These are phyloP conservation scores for Alcis repandata DNA, from an alignment of 2,888 invertebrate species.

Conservation along the genomic window DNA sequence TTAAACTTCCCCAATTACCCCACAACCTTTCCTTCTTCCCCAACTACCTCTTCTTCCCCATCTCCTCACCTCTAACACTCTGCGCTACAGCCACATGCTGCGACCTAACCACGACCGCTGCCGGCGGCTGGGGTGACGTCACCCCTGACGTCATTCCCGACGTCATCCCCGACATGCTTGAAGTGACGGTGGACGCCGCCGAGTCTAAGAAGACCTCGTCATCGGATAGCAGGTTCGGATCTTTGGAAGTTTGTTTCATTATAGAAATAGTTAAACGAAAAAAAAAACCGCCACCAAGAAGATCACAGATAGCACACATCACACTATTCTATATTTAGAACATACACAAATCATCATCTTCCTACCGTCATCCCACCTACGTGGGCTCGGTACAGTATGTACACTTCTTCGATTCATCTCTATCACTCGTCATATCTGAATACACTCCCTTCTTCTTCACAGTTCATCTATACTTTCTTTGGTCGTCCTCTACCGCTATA, in stretches of 20 bases:
- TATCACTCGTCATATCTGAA: too few species aligned
- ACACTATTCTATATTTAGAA: too few species aligned
- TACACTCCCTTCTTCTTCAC: too few species aligned
- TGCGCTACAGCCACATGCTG: slow-evolving; percentile 55
- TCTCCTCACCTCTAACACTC: slow-evolving; percentile 60
- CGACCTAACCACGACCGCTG: slow-evolving; percentile 50
- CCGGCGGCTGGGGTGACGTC: slow-evolving; percentile 38
- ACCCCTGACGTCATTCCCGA: slow-evolving; percentile 33
- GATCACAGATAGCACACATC: background rate
- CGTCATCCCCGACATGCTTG: slow-evolving; percentile 61
- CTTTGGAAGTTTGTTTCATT: slow-evolving; percentile 39
- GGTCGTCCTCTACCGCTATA: too few species aligned
- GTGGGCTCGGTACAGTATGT: too few species aligned
- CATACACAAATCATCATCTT: background rate
- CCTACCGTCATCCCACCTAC: background rate
- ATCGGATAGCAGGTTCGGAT: slow-evolving; percentile 71
- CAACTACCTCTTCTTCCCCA: background rate
- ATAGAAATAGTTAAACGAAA: background rate
- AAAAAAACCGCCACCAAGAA: slow-evolving; percentile 5
- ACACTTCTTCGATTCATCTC: too few species aligned
- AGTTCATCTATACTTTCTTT: too few species aligned
- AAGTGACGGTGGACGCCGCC: slow-evolving; percentile 62
- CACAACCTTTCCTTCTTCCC: background rate
- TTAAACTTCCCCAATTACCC: background rate
- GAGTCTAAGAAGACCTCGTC: slow-evolving; percentile 79